Base-by-base conservation (phyloP, 2,113 vertebrate genomes). In the Paraplagusia blochii region DNA sequence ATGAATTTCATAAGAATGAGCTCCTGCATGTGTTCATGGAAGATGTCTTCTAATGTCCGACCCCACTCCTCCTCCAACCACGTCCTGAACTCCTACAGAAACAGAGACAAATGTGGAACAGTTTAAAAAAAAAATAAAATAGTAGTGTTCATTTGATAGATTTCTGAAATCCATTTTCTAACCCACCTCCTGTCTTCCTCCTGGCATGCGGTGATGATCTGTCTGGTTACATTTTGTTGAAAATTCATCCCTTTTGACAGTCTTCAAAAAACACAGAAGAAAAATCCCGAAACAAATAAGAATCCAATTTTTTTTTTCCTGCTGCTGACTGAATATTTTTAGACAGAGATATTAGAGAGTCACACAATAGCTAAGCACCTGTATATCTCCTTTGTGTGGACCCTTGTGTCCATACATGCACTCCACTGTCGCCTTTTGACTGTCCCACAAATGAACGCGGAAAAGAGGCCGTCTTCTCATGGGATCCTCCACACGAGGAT, bases 1-100 rank as follows among this genome's bases (percentile, higher is more conserved):
- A 99, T 99, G 80, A 99, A 99, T 80, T 99, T 99, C 96, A 99
- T 99, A 44, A 99, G 86, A 70, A 99, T 99, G 58, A 99, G 92
- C 83, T 99, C 97, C 74, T 99, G 97, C 95, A 96, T 99, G 88
- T 99, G 97, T 33, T 98, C 97, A 0, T 98, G 95, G 85, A 99
- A 99, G 71, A 99, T 99, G 77, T 99, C 97, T 70, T 99, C 97
- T 69, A 99, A 86, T 0, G 97, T 99, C 40, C 95, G 90, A 1
- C 96, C 97, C 95, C 96, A 97, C 50, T 99, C 97, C 63, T 99
- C 97, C 80, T 95, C 89, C 59, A 99, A 86, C 97, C 97, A 99
- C 0, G 95, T 99, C 57, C 97, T 92, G 83, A 99, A 99, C 72
- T 99, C 97, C 96, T 99, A 75, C 45, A 73, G 4, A 70, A 10